Evolutionary conservation across 2,113 vertebrate genomes (phyloP).

Genomic region (Peucedramus taeniatus): DNA sequence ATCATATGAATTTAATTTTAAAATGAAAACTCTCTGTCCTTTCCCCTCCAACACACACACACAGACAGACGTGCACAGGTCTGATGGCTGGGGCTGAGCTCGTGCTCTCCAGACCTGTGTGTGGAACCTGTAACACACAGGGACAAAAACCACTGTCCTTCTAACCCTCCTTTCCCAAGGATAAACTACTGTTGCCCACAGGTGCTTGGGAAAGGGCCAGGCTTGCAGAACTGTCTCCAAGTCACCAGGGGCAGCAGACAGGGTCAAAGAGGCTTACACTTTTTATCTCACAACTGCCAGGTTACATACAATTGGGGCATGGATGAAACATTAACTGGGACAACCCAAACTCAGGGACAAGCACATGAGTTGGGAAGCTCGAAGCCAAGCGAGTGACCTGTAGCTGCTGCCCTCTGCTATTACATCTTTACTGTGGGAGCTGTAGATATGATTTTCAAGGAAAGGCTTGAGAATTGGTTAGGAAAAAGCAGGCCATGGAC

Average conservation of each 20-base stretch:
- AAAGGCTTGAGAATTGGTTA: neutral
- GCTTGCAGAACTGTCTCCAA: neutral
- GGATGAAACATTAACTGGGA: neutral
- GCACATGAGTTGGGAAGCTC: neutral
- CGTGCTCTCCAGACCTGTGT: neutral
- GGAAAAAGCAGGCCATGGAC: neutral
- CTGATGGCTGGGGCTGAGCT: neutral
- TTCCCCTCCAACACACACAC: neutral
- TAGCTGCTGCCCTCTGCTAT: neutral
- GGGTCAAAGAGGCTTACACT: neutral
- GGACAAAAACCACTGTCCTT: neutral
- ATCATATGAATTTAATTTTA: neutral
- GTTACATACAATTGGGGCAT: neutral
- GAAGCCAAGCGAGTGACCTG: neutral
- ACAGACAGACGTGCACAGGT: fast-evolving
- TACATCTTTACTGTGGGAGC: neutral
- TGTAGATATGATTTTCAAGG: neutral
- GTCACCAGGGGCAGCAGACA: neutral
- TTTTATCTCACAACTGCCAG: neutral
- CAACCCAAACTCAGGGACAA: neutral
- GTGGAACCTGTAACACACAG: neutral
- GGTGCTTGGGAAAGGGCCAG: neutral
- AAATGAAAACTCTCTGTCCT: neutral
- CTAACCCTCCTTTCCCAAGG: neutral
- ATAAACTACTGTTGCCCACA: neutral